Conservation (phyloP, 2,888 invertebrate genomes). For the Hydropsyche betteni region DNA sequence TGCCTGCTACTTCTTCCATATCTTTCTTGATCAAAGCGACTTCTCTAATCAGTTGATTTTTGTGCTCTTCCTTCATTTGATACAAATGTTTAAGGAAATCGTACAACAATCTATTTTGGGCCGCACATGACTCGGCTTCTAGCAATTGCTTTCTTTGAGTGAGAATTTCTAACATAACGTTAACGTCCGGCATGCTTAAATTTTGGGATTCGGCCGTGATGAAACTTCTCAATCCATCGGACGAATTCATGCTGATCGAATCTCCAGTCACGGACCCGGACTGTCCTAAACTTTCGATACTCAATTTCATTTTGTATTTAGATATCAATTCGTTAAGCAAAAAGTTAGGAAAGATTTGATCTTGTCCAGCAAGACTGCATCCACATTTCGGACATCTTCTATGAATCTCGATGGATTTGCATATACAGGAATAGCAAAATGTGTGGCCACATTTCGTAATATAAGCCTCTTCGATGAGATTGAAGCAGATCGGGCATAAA, state of each 20-base stretch:
- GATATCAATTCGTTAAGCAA: conserved; percentile 82
- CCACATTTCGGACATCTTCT: conserved; percentile 87
- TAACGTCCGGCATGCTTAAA: conserved; percentile 80
- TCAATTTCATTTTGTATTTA: conserved; percentile 69
- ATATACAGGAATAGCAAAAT: conserved; percentile 86
- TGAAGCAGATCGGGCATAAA: conserved; percentile 87
- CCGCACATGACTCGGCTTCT: conserved; percentile 81
- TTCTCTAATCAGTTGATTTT: conserved; percentile 74
- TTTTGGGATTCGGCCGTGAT: conserved; percentile 75
- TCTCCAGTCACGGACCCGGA: conserved; percentile 53
- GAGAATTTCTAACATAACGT: conserved; percentile 81
- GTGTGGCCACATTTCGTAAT: conserved; percentile 94
- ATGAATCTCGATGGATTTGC: conserved; percentile 70
- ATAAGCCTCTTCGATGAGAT: conserved; percentile 87
- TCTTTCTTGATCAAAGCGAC: conserved; percentile 79
- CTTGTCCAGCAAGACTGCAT: conserved; percentile 72
- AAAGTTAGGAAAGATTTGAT: conserved; percentile 86
- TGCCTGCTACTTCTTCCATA: conserved; percentile 75
- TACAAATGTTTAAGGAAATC: conserved; percentile 84
- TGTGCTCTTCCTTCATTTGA: conserved; percentile 74
- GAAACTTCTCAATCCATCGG: conserved; percentile 70
- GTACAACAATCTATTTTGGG: conserved; percentile 82
- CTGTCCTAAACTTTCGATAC: conserved; percentile 48
- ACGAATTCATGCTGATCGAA: conserved; percentile 57
- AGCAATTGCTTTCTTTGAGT: conserved; percentile 81